Evolutionary conservation across 1,140 invertebrate species (phyloP), one percentile per base, ranked within the genome.

Genomic region (Sycobia sp.): DNA sequence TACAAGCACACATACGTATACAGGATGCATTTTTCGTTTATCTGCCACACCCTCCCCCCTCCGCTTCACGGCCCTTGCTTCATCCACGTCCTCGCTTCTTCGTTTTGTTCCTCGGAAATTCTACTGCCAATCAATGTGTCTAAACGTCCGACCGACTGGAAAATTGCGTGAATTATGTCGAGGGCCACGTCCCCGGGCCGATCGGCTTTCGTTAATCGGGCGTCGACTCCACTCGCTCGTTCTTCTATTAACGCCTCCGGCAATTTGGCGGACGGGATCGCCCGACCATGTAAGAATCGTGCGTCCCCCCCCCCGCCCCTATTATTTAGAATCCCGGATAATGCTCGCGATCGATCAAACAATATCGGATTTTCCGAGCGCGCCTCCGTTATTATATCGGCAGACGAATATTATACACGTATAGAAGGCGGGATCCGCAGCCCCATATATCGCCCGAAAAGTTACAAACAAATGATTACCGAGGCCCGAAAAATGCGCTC

Each of bases 111-210:
- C 47, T 51, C 36, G n/a, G 32, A 60, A 60, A 41, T 43, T 8
- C 57, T 51, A 41, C 36, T 60, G 57, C 57, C 57, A 60, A 60
- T 60, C 47, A 51, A 60, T 51, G 36, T 60, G 47, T 60, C 46
- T 51, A 60, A 60, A 60, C 47, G 57, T 51, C 57, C 47, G 18
- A 50, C 23, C 47, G 36, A 16, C 22, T 50, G 23, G 57, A 51
- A 51, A 60, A 60, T 60, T 60, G 57, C 46, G 46, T 43, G 57
- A 60, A 60, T 60, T 60, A 60, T 60, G 47, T 51, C 47, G 38
- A 60, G 47, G 51, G 23, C 16, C 20, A 20, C 9, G n/a, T n/a
- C n/a, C 34, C 4, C 18, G 22, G 27, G 3, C 10, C 46, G 38
- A 60, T 60, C 46, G 47, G 23, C 57, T 51, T 60, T 59, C 44